These are phyloP conservation scores for Ambastaia sidthimunki DNA, from an alignment of 2,797 vertebrate species.

Conservation along the genomic window DNA sequence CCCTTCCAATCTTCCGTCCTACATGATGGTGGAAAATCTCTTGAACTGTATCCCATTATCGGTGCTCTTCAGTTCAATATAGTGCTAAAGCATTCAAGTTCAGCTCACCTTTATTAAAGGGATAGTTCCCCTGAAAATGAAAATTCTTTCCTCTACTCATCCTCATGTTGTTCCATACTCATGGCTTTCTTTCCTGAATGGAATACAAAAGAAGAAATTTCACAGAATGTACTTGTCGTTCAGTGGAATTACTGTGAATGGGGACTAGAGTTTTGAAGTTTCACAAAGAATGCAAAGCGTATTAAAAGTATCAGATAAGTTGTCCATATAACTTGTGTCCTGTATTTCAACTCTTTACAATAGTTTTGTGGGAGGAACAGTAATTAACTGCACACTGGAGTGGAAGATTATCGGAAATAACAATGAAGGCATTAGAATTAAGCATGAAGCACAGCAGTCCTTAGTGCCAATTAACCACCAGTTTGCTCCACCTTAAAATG, in stretches of 20 bases:
- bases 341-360: neutral
- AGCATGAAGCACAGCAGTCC: neutral
- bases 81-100: neutral
- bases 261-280: too few relatives aligned
- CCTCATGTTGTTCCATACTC: too few relatives aligned
- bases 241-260: too few relatives aligned
- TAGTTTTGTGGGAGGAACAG: neutral
- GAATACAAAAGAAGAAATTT: too few relatives aligned
- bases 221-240: too few relatives aligned
- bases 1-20: neutral
- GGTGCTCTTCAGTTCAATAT: neutral
- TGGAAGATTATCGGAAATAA: neutral
- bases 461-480: neutral
- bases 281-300: too few relatives aligned
- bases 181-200: too few relatives aligned
- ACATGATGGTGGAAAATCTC: neutral
- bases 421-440: neutral
- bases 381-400: neutral
- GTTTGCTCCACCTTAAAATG: neutral
- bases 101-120: too few relatives aligned
- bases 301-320: neutral
- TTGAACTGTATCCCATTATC: neutral
- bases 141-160: too few relatives aligned
- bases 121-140: too few relatives aligned
- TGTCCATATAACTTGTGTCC: neutral